Percentiles rank a stretch among this genome's conserved stretches.
These are phyloP conservation scores for Uloborus plumipes DNA, from an alignment of 2,888 invertebrate species.

Conservation along the genomic window DNA sequence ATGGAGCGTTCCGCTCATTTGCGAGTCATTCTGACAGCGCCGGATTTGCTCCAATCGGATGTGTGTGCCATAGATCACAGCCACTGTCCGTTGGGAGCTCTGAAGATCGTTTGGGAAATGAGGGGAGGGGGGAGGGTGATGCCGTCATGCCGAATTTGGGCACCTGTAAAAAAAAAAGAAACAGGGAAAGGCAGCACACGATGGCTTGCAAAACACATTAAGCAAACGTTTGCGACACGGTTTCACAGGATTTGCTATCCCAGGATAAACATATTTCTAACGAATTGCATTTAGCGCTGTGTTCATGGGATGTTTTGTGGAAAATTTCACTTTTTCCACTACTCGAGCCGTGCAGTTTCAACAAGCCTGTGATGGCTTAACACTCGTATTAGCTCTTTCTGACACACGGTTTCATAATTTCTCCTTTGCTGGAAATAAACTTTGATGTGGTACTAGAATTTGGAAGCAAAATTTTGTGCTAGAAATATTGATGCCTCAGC, in stretches of 20 bases:
- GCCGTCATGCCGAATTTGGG: slow-evolving; percentile 54
- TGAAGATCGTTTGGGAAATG: slow-evolving; percentile 44
- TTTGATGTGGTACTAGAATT: too few relatives aligned
- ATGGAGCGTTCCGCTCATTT: slow-evolving; percentile 56
- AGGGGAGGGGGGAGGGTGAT: slow-evolving; percentile 31
- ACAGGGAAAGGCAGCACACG: slow-evolving; percentile 1
- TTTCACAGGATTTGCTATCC: slow-evolving; percentile 49
- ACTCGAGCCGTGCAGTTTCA: not conserved
- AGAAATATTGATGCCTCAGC: too few relatives aligned
- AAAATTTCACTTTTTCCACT: slow-evolving; percentile 7
- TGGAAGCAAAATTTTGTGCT: too few relatives aligned
- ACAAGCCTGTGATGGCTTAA: too few relatives aligned
- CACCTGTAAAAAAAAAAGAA: slow-evolving; percentile 47
- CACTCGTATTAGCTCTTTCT: too few relatives aligned
- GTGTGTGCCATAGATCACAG: slow-evolving; percentile 50
- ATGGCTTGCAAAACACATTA: slow-evolving; percentile 53
- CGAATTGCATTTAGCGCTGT: slow-evolving; percentile 10
- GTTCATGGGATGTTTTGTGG: slow-evolving; percentile 49
- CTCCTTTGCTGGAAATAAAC: too few relatives aligned
- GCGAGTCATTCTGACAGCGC: slow-evolving; percentile 48
- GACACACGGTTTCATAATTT: too few relatives aligned
- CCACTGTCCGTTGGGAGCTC: slow-evolving; percentile 47
- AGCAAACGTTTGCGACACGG: slow-evolving; percentile 45
- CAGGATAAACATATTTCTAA: slow-evolving; percentile 53
- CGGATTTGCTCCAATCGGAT: slow-evolving; percentile 56